Percentiles rank a stretch among this genome's conserved stretches.
phyloP scores from a whole-genome alignment of 2,888 invertebrate species.

The Eilema sororculum region DNA sequence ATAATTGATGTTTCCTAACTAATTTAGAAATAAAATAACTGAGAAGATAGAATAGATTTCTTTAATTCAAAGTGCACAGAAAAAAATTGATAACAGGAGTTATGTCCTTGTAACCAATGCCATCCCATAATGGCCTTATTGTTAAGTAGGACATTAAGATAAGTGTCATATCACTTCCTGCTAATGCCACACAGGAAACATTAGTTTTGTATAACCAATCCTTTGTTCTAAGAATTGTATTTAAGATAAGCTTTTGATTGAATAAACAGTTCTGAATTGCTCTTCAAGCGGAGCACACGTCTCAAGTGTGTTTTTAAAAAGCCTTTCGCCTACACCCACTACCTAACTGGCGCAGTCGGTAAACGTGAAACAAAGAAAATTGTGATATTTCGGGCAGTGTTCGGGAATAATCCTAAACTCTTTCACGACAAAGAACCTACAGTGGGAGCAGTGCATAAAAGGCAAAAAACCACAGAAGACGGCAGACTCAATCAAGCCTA shows the following conservation, averaged over 20 bases:
- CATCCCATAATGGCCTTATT: background rate
- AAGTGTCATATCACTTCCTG: background rate
- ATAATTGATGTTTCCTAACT: background rate
- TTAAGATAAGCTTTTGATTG: too few relatives aligned
- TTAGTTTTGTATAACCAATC: background rate
- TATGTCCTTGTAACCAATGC: background rate
- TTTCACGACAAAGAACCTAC: background rate
- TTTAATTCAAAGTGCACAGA: too few relatives aligned
- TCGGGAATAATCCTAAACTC: too few relatives aligned
- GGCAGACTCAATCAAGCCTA: background rate
- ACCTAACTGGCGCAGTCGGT: constrained; percentile 1
- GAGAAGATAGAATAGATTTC: too few relatives aligned
- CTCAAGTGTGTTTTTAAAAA: background rate
- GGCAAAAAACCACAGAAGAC: background rate
- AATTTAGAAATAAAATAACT: background rate
- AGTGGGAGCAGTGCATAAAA: background rate
- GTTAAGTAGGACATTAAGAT: background rate
- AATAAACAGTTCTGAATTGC: background rate
- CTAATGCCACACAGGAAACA: background rate
- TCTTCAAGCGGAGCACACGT: background rate
- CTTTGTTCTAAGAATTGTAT: too few relatives aligned
- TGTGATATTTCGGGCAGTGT: too few relatives aligned
- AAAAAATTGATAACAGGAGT: too few relatives aligned
- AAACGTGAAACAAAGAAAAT: background rate
- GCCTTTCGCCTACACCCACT: background rate